Base-by-base conservation (phyloP, 2,888 invertebrate species). In the Lasioglossum oenotherae region DNA sequence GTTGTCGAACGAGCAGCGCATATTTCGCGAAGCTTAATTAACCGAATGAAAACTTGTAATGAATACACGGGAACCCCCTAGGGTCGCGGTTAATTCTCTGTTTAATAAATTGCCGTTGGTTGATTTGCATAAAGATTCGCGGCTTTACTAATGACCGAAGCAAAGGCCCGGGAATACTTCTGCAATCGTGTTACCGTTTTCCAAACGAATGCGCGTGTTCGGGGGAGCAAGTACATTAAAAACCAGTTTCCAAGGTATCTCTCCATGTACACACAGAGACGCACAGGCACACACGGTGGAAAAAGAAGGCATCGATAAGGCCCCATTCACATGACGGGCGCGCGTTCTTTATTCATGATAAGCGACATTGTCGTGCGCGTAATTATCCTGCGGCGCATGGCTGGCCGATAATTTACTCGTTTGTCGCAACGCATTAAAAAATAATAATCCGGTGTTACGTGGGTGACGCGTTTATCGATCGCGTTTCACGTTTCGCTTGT, bases 401-500 rank as follows among this genome's bases (percentile, higher is more conserved):
- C 49, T 64, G 8, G 38, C 67, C 46, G 76, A 69, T 76, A 80
- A 76, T 80, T 80, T 38, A 6, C 23, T 19, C 38, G 60, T 80
- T 60, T 82, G 57, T 80, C 38, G 57, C 46, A 14, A 49, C 27
- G 31, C 49, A 75, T 60, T 80, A 80, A 75, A 74, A 74, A 82
- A 46, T 80, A 74, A 49, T 80, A 80, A 57, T 16, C 38, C 49
- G 16, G 53, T 41, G 74, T 82, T 67, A 49, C 44, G 41, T n/a
- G 76, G 76, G 31, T n/a, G 67, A 74, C 74, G 53, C 53, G 67
- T n/a, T 49, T 80, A 82, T 82, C 53, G 82, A 82, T 77, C 73
- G 67, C 53, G 53, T 27, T 60, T n/a, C n/a, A 27, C 27, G 27
- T 60, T 31, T 60, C 60, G 27, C 60, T 23, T 60, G 27, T 60